Base-by-base conservation (phyloP, 2,113 vertebrate species). In the Xyrauchen texanus region DNA sequence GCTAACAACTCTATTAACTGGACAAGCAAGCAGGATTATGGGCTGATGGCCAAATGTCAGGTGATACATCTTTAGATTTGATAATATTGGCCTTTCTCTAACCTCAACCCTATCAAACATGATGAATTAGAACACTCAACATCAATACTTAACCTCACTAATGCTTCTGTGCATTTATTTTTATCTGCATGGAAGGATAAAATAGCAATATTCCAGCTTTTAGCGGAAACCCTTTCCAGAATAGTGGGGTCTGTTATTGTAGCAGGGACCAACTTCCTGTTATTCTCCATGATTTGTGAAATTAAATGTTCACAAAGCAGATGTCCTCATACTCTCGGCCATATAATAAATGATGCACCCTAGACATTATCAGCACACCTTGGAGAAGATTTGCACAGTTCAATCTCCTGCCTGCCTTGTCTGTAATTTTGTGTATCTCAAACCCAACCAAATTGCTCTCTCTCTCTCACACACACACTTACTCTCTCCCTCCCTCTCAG, bases 371-470 rank as follows among this genome's bases (percentile, higher is more conserved):
- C 58, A 52, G 58, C 57, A 74, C 70, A 73, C 55, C 70, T 73
- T 60, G 55, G 46, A 62, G 58, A 51, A 74, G 46, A 63, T 74
- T 74, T 74, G 46, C 58, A 74, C 46, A 51, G 16, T 74, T 63
- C 21, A 34, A 34, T 34, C 21, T 34, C 21, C 46, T 63, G 58
- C 61, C 21, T 75, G 72, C 60, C 60, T 51, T 13, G 45, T 63
- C 72, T 75, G 72, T 65, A 61, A 76, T 66, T 74, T 63, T 76
- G 62, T 75, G 72, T 53, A 34, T 65, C 49, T 76, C 62, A 65
- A 53, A 65, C 62, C 62, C 21, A 75, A 60, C 60, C 57, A 75
- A 47, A 73, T 65, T 51, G 4, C 11, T 63, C 79, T 21, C 12
- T 64, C 12, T 9, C 9, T 7, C 49, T 44, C 13, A 34, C 21